Base-by-base conservation (phyloP, 1,140 invertebrate species). In the Drosophila quadrilineata region DNA sequence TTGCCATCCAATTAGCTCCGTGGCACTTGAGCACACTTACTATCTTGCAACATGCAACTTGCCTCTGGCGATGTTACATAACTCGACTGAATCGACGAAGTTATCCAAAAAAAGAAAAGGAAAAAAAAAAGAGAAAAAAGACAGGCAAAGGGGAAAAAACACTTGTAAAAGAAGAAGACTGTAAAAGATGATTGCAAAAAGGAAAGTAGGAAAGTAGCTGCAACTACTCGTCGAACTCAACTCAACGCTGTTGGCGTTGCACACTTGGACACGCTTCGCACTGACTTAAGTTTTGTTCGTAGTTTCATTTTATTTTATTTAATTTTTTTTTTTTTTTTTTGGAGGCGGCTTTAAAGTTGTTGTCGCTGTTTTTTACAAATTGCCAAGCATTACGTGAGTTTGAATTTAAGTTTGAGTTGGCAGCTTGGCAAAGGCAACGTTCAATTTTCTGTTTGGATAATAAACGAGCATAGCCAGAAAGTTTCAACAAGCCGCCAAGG, bases 391-490 rank as follows among this genome's bases (percentile, higher is more conserved):
- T 36, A 12, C 45, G 29, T 56, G 50, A 70, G 52, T n/a, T 6
- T 31, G 1, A n/a, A 3, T 41, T n/a, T 41, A 10, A 21, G 8
- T 41, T 3, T 65, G 33, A 60, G 41, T 74, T 69, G 58, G 10
- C 53, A 62, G 52, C 62, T 74, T 41, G 50, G 24, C 8, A 43
- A 43, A 28, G 26, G 16, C 6, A 45, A 19, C 2, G 31, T 35
- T 36, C 48, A 50, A 36, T 36, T 56, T 56, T 31, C 41, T 40
- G 33, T 58, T 53, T 29, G 72, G 50, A 71, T 75, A 75, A 75
- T 75, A 75, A 75, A 71, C 73, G 75, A 69, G 29, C 21, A 17
- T 22, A 17, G 46, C 56, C 38, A n/a, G n/a, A 64, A 73, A 77
- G 69, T 77, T 74, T 69, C 58, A 59, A 74, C 56, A 60, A 65